These are phyloP conservation scores for Ridgeia piscesae DNA, from an alignment of 1,140 invertebrate species.

Conservation along the genomic window DNA sequence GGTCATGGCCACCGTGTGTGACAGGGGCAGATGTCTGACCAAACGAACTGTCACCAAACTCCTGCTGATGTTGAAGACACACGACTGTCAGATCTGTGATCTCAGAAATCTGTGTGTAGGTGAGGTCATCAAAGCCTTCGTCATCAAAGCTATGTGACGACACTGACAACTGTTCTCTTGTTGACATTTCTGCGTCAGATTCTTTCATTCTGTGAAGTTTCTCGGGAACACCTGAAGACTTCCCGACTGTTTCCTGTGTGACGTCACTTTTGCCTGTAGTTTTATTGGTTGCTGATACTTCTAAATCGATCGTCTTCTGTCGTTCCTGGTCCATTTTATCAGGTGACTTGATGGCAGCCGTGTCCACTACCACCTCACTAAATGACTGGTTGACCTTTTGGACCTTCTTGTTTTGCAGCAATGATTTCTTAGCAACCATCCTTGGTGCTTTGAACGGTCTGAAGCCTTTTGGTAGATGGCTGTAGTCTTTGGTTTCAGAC, in stretches of 20 bases:
- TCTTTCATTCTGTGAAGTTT: background rate
- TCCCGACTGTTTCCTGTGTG: background rate
- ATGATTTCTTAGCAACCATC: background rate
- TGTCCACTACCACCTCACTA: background rate
- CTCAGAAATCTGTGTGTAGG: background rate
- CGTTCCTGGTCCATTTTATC: background rate
- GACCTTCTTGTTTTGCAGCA: background rate
- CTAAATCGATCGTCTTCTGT: background rate
- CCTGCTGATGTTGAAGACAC: background rate
- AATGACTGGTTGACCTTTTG: background rate
- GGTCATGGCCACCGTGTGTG: background rate
- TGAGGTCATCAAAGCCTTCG: background rate
- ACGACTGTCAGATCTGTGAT: background rate
- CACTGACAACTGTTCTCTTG: background rate
- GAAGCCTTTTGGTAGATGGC: background rate
- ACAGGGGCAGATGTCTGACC: background rate
- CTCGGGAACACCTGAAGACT: background rate
- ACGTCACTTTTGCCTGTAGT: background rate
- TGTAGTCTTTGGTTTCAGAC: background rate
- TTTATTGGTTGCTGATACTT: background rate
- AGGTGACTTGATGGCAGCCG: background rate
- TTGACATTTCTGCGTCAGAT: no score
- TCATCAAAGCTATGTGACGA: background rate
- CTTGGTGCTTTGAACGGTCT: background rate
- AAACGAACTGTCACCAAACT: background rate